Base-by-base conservation (phyloP, 2,888 invertebrate species). In the Lepidonotus clava region DNA sequence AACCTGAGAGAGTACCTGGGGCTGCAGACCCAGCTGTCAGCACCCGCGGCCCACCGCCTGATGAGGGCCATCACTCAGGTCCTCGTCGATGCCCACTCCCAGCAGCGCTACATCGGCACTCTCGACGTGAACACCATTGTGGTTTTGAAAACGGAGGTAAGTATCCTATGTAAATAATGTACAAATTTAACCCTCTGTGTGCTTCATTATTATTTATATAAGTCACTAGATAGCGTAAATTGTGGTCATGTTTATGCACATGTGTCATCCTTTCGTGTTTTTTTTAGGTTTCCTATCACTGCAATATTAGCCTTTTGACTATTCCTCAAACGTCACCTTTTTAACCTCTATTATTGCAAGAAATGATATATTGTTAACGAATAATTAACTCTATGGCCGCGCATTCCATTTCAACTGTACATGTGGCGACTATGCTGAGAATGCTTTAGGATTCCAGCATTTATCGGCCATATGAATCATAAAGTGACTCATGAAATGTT, bases 1-100 rank as follows among this genome's bases (percentile, higher is more conserved):
- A 41, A 4, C 18, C 46, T 80, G 2, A 80, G 46, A 46, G 80
- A 80, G 51, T 46, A 24, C 80, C 80, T 80, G n/a, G 51, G 46
- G 5, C 1, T 32, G 11, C 51, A 80, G 24, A 21, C 24, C 0
- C 41, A 80, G 34, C 41, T 80, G 5, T 28, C 80, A 28, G 24
- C 46, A 4, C 41, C 41, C 21, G 2, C 8, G 21, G 80, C 80
- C 2, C 46, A 6, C 5, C 80, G 41, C n/a, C 80, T 80, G 8
- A 1, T 80, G 46, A 51, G 8, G 80, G 80, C 32, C 18, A 80
- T 80, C 28, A 18, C 41, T n/a, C 41, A 51, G 28, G 80, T 80
- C 14, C 46, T 80, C 1, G 80, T 51, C 6, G 80, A 80, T 24
- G 28, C 80, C 14, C 80, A 80, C 24, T 32, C 14, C 0, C 41